Conservation (phyloP, 2,797 vertebrate species). For the Neoniphon sammara region DNA sequence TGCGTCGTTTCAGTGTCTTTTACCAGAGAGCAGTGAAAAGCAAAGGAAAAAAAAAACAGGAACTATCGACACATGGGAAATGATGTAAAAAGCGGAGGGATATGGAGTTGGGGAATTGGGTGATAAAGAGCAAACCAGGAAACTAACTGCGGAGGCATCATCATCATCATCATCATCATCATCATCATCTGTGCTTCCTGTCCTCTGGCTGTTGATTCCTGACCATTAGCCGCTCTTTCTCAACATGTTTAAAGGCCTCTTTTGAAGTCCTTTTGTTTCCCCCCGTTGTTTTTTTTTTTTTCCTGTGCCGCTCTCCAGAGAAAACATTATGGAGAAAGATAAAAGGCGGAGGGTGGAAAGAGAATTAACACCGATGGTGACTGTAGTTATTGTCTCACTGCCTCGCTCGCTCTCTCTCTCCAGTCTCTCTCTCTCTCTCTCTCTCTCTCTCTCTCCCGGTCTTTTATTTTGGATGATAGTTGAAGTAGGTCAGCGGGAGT, state of each 20-base stretch:
- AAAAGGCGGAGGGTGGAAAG: slow-evolving; percentile 51
- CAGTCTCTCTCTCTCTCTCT: too few species aligned
- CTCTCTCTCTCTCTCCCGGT: slow-evolving; percentile 8
- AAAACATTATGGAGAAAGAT: slow-evolving; percentile 63
- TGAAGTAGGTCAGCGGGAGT: slow-evolving; percentile 78
- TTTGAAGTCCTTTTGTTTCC: slow-evolving; percentile 62
- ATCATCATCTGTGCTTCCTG: slow-evolving; percentile 29
- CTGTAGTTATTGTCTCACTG: slow-evolving; percentile 35
- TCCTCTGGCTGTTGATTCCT: slow-evolving; percentile 43
- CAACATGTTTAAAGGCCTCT: slow-evolving; percentile 49
- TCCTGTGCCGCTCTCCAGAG: slow-evolving; percentile 52
- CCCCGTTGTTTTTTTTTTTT: slow-evolving; percentile 16
- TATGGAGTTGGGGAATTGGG: slow-evolving; percentile 15
- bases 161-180: too few species aligned
- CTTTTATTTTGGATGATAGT: slow-evolving; percentile 70
- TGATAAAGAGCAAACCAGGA: slow-evolving; percentile 6
- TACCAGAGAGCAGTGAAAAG: not conserved
- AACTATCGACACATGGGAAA: not conserved
- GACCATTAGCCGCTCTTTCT: slow-evolving; percentile 57
- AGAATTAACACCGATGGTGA: slow-evolving; percentile 50
- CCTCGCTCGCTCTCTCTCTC: slow-evolving; percentile 31
- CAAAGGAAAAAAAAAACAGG: not conserved
- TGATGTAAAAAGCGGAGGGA: slow-evolving; percentile 20
- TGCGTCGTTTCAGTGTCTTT: not conserved
- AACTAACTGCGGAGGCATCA: not conserved